Conservation (phyloP, 2,113 vertebrate species). For the Sylvilagus bachmani region DNA sequence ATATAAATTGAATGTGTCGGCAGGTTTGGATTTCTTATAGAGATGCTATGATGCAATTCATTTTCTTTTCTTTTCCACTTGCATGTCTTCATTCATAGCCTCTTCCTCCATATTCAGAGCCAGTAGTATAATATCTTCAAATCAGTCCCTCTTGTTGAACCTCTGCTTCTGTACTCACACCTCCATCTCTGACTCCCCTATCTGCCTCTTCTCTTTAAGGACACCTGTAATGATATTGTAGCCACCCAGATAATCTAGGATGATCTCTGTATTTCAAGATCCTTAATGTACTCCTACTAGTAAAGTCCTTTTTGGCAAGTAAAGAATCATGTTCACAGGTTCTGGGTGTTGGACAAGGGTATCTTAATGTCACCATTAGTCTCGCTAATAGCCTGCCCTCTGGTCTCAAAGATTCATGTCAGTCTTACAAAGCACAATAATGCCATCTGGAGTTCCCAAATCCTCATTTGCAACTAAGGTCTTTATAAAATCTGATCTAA, state of each 20-base stretch:
- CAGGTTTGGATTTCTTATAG: neutral
- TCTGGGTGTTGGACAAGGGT: neutral
- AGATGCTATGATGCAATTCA: neutral
- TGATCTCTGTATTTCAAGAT: neutral
- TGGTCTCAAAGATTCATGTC: neutral
- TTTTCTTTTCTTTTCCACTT: neutral
- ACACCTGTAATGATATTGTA: neutral
- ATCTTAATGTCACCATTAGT: neutral
- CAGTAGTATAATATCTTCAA: neutral
- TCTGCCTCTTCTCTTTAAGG: neutral
- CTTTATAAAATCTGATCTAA: neutral
- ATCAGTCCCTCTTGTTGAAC: neutral
- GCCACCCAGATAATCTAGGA: neutral
- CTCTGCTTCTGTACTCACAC: neutral
- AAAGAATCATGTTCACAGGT: neutral
- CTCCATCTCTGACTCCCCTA: neutral
- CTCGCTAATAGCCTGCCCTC: neutral
- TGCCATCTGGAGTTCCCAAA: neutral
- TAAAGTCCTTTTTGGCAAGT: neutral
- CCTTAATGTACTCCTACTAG: neutral
- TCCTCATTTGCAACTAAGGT: neutral
- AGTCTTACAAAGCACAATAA: neutral
- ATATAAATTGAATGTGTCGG: neutral
- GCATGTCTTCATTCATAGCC: neutral
- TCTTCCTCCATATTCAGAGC: neutral